A percentile compares a stretch with the other conserved stretches of the same genome.
phyloP scores from a whole-genome alignment of 2,888 invertebrate species.

The Hyposoter dolosus region DNA sequence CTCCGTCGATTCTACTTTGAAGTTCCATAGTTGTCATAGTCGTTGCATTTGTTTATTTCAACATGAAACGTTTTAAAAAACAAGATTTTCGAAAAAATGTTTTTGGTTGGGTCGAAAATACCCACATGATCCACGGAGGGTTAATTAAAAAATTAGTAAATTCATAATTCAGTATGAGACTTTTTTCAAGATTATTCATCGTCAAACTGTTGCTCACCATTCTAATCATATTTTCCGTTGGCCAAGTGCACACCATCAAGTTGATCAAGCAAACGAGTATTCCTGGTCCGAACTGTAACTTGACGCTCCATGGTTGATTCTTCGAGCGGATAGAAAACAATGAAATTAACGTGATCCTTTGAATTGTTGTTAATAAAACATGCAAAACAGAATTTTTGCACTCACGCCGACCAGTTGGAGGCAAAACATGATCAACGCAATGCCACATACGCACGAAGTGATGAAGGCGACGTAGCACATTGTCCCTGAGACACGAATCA shows the following conservation, averaged over 20 bases:
- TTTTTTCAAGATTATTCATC: background rate
- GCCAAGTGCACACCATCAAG: conserved; percentile 65
- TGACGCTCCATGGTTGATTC: conserved; percentile 59
- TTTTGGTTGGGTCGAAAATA: no score
- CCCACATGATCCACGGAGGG: no score
- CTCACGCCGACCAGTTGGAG: conserved; percentile 71
- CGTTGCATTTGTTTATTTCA: no score
- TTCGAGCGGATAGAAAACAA: background rate
- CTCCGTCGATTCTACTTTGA: no score
- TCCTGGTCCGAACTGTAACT: conserved; percentile 56
- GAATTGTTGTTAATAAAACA: background rate
- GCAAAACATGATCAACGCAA: conserved; percentile 67
- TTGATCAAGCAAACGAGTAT: conserved; percentile 44
- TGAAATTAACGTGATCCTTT: background rate
- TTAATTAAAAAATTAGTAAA: background rate
- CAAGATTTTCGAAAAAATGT: no score
- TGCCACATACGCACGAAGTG: conserved; percentile 28
- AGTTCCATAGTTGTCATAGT: no score
- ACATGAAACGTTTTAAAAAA: no score
- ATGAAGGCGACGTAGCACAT: conserved; percentile 61
- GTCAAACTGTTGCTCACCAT: conserved; percentile 37
- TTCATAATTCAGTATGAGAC: background rate
- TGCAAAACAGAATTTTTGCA: conserved; percentile 2
- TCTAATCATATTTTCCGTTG: conserved; percentile 61
- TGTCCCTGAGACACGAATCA: conserved; percentile 55